Evolutionary conservation across 2,113 vertebrate genomes (phyloP).

Genomic region (Diadophis punctatus): DNA sequence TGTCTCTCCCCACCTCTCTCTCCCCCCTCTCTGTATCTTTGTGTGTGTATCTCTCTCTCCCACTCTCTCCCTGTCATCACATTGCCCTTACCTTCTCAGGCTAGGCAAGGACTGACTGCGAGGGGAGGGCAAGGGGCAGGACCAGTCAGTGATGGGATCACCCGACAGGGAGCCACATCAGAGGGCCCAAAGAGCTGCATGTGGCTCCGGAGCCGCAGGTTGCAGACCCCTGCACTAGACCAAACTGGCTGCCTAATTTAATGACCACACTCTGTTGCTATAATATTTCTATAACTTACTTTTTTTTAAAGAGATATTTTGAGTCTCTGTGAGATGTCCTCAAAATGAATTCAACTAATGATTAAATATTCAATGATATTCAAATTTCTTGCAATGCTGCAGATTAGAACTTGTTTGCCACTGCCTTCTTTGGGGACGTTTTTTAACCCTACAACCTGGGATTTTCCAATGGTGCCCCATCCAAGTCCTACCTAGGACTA

Average conservation of each 20-base stretch:
- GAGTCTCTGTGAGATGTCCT: background rate
- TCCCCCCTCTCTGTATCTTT: too few species aligned
- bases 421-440: background rate
- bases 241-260: background rate
- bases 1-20: too few species aligned
- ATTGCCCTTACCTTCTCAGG: too few species aligned
- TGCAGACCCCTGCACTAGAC: too few species aligned
- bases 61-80: too few species aligned
- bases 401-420: background rate
- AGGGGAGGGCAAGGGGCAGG: too few species aligned
- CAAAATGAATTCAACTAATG: background rate
- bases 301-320: background rate
- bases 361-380: background rate
- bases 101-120: too few species aligned
- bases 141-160: too few species aligned
- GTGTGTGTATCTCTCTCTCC: too few species aligned
- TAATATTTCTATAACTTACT: background rate
- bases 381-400: background rate
- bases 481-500: background rate
- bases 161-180: too few species aligned
- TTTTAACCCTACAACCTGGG: background rate
- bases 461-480: background rate
- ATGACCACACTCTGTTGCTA: background rate
- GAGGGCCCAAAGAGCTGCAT: too few species aligned
- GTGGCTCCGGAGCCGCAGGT: too few species aligned